Evolutionary conservation across 2,113 vertebrate species (phyloP).

Genomic region (Macquaria ambigua): DNA sequence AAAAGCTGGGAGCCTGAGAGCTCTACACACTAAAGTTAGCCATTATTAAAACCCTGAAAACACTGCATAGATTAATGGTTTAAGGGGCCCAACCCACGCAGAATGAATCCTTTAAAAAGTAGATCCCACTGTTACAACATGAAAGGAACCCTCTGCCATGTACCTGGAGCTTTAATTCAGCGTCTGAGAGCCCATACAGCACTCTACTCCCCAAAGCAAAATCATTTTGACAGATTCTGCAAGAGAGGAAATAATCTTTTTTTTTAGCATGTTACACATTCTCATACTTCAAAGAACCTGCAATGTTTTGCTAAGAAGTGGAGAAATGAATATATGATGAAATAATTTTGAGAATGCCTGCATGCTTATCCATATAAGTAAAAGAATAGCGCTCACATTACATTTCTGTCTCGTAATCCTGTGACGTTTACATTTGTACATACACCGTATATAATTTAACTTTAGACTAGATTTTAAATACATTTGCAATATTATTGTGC

Average conservation of each 20-base stretch:
- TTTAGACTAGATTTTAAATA: neutral
- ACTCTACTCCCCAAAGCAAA: neutral
- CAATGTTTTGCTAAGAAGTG: neutral
- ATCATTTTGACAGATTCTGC: neutral
- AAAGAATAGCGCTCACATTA: neutral
- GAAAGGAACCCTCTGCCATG: constrained; percentile 48
- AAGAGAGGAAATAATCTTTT: neutral
- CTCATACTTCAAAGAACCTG: neutral
- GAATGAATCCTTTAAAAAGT: constrained; percentile 61
- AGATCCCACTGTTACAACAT: constrained; percentile 58
- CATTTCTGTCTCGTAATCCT: neutral
- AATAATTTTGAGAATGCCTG: neutral
- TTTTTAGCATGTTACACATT: neutral
- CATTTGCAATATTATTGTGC: constrained; percentile 1
- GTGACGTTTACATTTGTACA: neutral
- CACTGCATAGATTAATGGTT: constrained; percentile 74
- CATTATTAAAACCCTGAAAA: constrained; percentile 71
- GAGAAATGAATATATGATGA: neutral
- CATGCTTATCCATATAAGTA: neutral
- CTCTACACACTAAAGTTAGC: constrained; percentile 54
- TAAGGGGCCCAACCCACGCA: constrained; percentile 70
- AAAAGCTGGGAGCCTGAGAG: constrained; percentile 56
- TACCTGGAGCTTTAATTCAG: constrained; percentile 63
- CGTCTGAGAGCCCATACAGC: neutral
- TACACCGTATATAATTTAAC: neutral